Evolutionary conservation across 1,140 invertebrate species (phyloP).

Genomic region (Dolichoris vasculosae): DNA sequence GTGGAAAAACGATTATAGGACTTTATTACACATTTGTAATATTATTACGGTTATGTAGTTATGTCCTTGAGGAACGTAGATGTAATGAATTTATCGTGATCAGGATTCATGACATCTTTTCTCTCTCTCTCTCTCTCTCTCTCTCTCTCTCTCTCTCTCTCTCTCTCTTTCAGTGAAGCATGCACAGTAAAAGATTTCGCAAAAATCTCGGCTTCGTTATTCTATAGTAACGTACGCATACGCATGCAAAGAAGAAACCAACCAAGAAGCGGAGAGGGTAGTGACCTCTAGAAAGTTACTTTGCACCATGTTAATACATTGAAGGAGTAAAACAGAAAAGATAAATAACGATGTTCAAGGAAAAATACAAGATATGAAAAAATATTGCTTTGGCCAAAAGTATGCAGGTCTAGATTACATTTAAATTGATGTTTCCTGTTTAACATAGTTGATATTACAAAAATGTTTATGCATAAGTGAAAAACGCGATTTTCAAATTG

Average conservation of each 20-base stretch:
- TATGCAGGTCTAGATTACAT: background rate
- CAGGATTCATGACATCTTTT: background rate
- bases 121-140: background rate
- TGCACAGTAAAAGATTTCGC: background rate
- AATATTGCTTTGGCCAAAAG: slow-evolving; percentile 26
- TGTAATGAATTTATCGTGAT: too few relatives aligned
- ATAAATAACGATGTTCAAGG: slow-evolving; percentile 19
- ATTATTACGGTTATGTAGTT: background rate
- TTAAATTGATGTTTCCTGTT: background rate
- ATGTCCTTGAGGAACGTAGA: too few relatives aligned
- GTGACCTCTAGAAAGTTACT: slow-evolving; percentile 51
- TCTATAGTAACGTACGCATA: background rate
- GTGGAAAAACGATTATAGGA: background rate
- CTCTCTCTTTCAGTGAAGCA: background rate
- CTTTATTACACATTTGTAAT: background rate
- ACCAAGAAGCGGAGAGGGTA: slow-evolving; percentile 36
- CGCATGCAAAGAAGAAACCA: slow-evolving; percentile 3
- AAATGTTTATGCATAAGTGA: background rate
- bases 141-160: background rate
- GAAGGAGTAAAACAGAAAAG: background rate
- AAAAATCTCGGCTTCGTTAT: slow-evolving; percentile 31
- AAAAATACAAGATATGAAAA: slow-evolving; percentile 3
- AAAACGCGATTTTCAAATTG: background rate
- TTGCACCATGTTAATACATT: slow-evolving; percentile 27
- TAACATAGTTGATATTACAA: background rate